Evolutionary conservation across 2,113 vertebrate genomes (phyloP).

Genomic region (Oenanthe oenanthe): DNA sequence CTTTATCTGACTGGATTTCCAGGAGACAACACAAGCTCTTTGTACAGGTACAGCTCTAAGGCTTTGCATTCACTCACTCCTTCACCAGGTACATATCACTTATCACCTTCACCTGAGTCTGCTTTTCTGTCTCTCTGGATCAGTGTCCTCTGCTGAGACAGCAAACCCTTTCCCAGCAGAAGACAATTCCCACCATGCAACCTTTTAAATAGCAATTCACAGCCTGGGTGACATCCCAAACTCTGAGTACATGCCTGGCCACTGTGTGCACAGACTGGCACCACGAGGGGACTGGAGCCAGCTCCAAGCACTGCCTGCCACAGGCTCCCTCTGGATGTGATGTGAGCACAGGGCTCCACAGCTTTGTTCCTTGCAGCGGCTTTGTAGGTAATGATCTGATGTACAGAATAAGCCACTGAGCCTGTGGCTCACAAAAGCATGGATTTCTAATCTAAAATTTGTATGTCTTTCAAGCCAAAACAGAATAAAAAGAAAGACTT

Average conservation of each 20-base stretch:
- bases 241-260: not conserved
- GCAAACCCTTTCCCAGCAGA: not conserved
- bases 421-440: not conserved
- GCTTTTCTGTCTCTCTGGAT: not conserved
- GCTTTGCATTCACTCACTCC: not conserved
- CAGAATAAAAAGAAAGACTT: not conserved
- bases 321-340: not conserved
- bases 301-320: not conserved
- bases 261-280: not conserved
- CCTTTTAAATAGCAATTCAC: not conserved
- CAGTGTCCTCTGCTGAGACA: not conserved
- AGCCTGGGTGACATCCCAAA: not conserved
- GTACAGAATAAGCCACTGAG: not conserved
- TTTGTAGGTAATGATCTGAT: not conserved
- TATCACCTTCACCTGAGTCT: not conserved
- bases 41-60: not conserved
- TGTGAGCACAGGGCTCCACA: accelerated
- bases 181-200: not conserved
- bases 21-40: not conserved
- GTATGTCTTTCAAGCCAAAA: not conserved
- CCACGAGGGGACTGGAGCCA: accelerated
- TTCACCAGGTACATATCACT: not conserved
- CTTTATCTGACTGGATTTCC: not conserved
- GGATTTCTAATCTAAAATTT: not conserved
- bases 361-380: not conserved